phyloP scores from a whole-genome alignment of 1,140 invertebrate species.

The Drosophila melanogaster region Release_6_plus_ISO1_MT NT_033779.5:453001-453500 shows the following conservation, averaged over 20 bases:
- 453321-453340: slow-evolving; percentile 94
- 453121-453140: slow-evolving; percentile 73
- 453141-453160: slow-evolving; percentile 29
- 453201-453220: slow-evolving; percentile 7
- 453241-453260: slow-evolving; percentile 3
- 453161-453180: slow-evolving; percentile 36
- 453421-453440: slow-evolving; percentile 99
- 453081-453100: slow-evolving; percentile 42
- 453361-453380: slow-evolving; percentile 94
- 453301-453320: slow-evolving; percentile 60
- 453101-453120: slow-evolving; percentile 65
- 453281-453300: slow-evolving; percentile 68
- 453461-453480: slow-evolving; percentile 98
- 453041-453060: neutral
- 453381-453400: slow-evolving; percentile 99
- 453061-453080: slow-evolving; percentile 44
- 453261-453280: slow-evolving; percentile 65
- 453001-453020: neutral
- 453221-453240: slow-evolving; percentile 23
- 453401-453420: slow-evolving; percentile 97
- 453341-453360: slow-evolving; percentile 93
- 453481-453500: slow-evolving; percentile 98
- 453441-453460: slow-evolving; percentile 95
- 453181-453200: slow-evolving; percentile 66
- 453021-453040: neutral